These are phyloP conservation scores for Terebella lapidaria DNA, from an alignment of 2,888 invertebrate species.

Conservation along the genomic window DNA sequence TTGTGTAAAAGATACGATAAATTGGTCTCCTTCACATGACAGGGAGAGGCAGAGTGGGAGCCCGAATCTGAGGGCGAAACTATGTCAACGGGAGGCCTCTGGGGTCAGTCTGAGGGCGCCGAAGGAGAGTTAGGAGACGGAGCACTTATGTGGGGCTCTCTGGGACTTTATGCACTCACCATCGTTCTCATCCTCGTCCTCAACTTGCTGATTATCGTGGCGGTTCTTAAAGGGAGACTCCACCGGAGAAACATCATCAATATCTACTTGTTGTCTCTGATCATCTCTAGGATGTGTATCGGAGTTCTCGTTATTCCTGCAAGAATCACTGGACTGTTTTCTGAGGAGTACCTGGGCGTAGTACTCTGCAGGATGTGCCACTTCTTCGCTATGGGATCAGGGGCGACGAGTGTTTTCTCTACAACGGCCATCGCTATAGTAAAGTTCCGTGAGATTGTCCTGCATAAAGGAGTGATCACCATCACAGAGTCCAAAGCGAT, in stretches of 20 bases:
- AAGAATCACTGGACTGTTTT: conserved; percentile 12
- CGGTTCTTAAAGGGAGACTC: not conserved
- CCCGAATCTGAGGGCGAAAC: not conserved
- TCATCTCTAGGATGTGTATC: conserved; percentile 8
- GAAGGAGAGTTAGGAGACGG: not conserved
- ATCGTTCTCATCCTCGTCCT: conserved; percentile 4
- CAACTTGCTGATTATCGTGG: conserved; percentile 2
- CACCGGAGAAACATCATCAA: conserved; percentile 6
- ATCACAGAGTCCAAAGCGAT: not conserved
- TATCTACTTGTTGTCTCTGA: conserved; percentile 12
- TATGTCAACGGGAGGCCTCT: not conserved
- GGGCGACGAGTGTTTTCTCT: conserved; percentile 9
- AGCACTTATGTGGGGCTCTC: not conserved
- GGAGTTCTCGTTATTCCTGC: conserved; percentile 13
- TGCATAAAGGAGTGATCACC: not conserved
- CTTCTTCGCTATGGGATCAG: conserved; percentile 5
- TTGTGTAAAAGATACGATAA: no score
- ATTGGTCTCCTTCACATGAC: no score
- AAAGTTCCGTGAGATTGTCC: conserved; percentile 6
- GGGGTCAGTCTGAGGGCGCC: not conserved
- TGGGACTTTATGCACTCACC: not conserved
- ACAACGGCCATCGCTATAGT: conserved; percentile 5
- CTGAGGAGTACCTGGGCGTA: conserved; percentile 10
- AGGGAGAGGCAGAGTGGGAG: no score
- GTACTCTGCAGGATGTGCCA: conserved; percentile 12